Evolutionary conservation across 2,113 vertebrate genomes (phyloP), one percentile per base, ranked within the genome.

Genomic region (Pycnonotus jocosus): DNA sequence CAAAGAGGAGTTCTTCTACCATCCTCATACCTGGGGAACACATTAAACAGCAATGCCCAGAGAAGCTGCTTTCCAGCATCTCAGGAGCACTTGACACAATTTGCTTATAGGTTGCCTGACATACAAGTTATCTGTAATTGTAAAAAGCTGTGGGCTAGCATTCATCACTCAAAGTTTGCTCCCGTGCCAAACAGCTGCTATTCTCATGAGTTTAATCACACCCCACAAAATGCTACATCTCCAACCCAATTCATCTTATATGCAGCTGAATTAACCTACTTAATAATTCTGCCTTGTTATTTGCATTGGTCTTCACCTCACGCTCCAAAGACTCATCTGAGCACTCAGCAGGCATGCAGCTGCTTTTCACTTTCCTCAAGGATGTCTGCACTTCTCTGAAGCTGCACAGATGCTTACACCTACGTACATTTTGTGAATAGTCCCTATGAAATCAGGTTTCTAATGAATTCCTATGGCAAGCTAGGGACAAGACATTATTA

Each of bases 361-460:
- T 87, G 77, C 70, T 87, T 81, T 71, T 76, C 24, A 11, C 57
- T 85, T 53, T 16, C 22, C 60, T 90, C 28, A 6, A 12, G 69
- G 72, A 51, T 81, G 53, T 68, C 78, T 53, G 58, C 65, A 81
- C 48, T 82, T 65, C 54, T 89, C 31, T 0, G 0, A 74, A 82
- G 62, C 58, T 25, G 27, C n/a, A 65, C 66, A 44, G 85, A 81
- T 93, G 72, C 78, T 58, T 50, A 91, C 87, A 94, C 73, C 87
- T 72, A 85, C 16, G 0, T 25, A 22, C 0, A 1, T 21, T 74
- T 57, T 7, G 14, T 20, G 18, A 85, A 45, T 1, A 87, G 65
- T 13, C 65, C 66, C 69, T 24, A 60, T 3, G 30, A 84, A 91
- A 40, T 9, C 70, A 31, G 35, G 40, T 56, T 89, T 70, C 77